Conservation (phyloP, 2,113 vertebrate species). For the Vidua macroura region DNA sequence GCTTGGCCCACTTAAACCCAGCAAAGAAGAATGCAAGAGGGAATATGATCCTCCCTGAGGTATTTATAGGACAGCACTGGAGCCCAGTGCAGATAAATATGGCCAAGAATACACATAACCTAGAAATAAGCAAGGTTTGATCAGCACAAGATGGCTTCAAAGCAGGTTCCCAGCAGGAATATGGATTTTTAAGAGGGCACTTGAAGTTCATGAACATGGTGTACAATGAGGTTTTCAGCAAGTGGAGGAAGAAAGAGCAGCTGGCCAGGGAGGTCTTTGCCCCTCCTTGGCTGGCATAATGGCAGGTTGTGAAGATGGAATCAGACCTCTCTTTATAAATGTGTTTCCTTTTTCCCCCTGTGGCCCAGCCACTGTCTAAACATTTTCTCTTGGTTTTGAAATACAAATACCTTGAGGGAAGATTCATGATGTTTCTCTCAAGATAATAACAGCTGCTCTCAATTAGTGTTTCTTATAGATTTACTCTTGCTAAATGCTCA, state of each 20-base stretch:
- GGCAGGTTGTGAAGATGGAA: neutral
- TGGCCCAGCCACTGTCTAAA: neutral
- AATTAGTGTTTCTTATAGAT: neutral
- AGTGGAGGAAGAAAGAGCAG: neutral
- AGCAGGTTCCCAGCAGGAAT: neutral
- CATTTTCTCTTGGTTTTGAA: neutral
- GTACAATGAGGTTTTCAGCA: neutral
- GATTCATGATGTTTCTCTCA: neutral
- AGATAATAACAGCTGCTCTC: slow-evolving; percentile 9
- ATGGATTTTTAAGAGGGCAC: neutral
- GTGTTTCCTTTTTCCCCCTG: neutral
- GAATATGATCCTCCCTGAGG: slow-evolving; percentile 11
- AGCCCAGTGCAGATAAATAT: slow-evolving; percentile 35
- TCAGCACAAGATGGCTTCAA: neutral
- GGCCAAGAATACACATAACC: slow-evolving; percentile 35
- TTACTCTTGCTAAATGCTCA: neutral
- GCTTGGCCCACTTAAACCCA: slow-evolving; percentile 46
- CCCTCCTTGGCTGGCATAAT: neutral
- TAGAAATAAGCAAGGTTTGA: slow-evolving; percentile 3
- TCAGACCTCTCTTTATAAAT: neutral
- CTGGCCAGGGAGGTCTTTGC: neutral
- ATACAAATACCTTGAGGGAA: neutral
- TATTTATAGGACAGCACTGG: slow-evolving; percentile 48
- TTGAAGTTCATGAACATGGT: neutral
- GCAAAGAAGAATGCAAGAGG: slow-evolving; percentile 36